Base-by-base conservation (phyloP, 2,888 invertebrate species). In the Polydrusus tereticollis region DNA sequence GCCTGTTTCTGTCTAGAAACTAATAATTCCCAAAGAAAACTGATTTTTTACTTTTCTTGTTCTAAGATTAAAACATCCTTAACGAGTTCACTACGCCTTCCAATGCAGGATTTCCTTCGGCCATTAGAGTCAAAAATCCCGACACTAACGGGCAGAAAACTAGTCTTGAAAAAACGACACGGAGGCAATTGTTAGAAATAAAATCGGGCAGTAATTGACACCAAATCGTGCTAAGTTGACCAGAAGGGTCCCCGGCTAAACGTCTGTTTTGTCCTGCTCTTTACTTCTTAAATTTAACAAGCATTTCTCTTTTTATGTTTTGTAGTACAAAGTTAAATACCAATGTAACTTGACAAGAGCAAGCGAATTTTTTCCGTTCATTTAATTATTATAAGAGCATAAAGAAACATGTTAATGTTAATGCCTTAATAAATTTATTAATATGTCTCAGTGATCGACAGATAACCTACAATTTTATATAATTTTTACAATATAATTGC, bases 191-290 rank as follows among this genome's bases (percentile, higher is more conserved):
- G 80, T 78, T 74, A 77, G 77, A 78, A 77, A 77, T 74, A 76
- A 78, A 79, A 79, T 80, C 80, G 77, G 77, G 65, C 72, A 76
- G 79, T 83, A 83, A 83, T 83, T 83, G 83, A 82, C 83, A 81
- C 78, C 81, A 59, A 72, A 72, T 72, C 72, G 79, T 77, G 80
- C 73, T 77, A 81, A 81, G 80, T 82, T 80, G 78, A 80, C 79
- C 78, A 80, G 78, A 80, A 81, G 79, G 76, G 75, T 43, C 59
- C 23, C 50, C 50, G 59, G 52, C 38, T 26, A 20, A 52, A 60
- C 62, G 50, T 60, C 62, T 38, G 66, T 60, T 72, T 29, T 66
- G 50, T 65, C 36, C 65, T 59, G 52, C 45, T 70, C 65, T 55
- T 60, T 60, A 43, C 71, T 71, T 57, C 59, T 45, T 47, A 26